These are phyloP conservation scores for Diplolepis rosae DNA, from an alignment of 2,888 invertebrate genomes.

Conservation along the genomic window DNA sequence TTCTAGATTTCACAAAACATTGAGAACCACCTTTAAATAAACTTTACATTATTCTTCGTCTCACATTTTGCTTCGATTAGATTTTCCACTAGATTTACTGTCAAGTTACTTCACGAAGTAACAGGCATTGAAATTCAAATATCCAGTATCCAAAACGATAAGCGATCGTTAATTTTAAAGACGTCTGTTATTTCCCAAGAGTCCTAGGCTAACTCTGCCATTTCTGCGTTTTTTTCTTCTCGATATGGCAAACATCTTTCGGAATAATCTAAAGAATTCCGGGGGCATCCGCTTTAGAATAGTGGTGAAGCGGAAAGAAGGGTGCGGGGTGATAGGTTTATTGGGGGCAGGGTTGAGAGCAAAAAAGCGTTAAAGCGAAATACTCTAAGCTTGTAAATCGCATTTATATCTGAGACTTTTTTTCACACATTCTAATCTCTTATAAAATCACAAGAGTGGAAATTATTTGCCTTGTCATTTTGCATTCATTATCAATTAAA, in stretches of 20 bases:
- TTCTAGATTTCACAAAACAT: not conserved
- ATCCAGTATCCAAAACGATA: constrained; percentile 20
- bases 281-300: accelerated
- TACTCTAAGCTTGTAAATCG: not conserved
- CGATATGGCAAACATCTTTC: not conserved
- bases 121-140: constrained; percentile 27
- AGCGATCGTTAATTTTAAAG: constrained; percentile 26
- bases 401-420: not conserved
- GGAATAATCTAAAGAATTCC: not conserved
- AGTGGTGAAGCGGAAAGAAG: not conserved
- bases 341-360: not conserved
- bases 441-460: too few relatives aligned
- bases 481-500: too few relatives aligned
- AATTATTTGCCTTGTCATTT: too few relatives aligned
- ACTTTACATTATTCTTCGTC: not conserved
- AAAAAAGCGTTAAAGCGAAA: not conserved
- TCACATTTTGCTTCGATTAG: constrained; percentile 14
- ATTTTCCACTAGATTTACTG: constrained; percentile 21
- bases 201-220: not conserved
- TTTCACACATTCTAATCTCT: too few relatives aligned
- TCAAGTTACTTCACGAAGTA: constrained; percentile 7
- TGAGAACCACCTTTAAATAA: not conserved
- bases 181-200: constrained; percentile 25
- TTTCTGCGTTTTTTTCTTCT: not conserved
- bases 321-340: not conserved